Conservation (phyloP, 1,140 invertebrate species). For the Eurosta solidaginis region DNA sequence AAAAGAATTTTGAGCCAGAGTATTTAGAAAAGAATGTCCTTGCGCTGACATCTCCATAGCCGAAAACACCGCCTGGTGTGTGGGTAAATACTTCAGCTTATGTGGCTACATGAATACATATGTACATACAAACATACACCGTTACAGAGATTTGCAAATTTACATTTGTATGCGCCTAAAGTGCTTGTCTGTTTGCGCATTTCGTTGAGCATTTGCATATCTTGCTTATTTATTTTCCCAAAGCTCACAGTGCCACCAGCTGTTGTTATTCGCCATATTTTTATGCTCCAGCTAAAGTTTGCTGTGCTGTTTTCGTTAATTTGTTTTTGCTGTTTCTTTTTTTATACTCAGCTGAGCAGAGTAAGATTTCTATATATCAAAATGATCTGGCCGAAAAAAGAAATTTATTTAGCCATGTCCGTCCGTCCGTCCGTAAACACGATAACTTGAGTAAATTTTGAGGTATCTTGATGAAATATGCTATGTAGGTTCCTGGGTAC, state of each 20-base stretch:
- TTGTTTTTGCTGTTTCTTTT: background rate
- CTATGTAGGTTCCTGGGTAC: no score
- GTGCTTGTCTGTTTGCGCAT: constrained; percentile 23
- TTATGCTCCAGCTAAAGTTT: background rate
- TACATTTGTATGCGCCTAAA: background rate
- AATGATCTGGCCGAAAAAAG: no score
- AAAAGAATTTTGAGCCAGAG: no score
- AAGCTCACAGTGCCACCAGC: constrained; percentile 2
- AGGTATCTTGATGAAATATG: no score
- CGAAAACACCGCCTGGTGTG: background rate
- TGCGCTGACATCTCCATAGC: background rate
- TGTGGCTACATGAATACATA: no score
- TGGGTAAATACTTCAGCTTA: no score
- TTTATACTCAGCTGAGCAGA: no score
- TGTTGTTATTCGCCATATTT: background rate
- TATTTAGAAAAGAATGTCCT: background rate
- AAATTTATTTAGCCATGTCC: no score
- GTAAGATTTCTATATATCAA: no score
- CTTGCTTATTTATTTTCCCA: constrained; percentile 14
- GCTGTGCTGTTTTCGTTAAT: background rate
- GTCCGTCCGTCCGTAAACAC: no score
- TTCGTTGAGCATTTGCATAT: constrained; percentile 17
- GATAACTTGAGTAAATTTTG: no score
- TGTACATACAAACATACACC: no score
- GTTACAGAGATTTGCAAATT: background rate